phyloP scores from a whole-genome alignment of 2,888 invertebrate genomes.

The Erpobdella octoculata region DNA sequence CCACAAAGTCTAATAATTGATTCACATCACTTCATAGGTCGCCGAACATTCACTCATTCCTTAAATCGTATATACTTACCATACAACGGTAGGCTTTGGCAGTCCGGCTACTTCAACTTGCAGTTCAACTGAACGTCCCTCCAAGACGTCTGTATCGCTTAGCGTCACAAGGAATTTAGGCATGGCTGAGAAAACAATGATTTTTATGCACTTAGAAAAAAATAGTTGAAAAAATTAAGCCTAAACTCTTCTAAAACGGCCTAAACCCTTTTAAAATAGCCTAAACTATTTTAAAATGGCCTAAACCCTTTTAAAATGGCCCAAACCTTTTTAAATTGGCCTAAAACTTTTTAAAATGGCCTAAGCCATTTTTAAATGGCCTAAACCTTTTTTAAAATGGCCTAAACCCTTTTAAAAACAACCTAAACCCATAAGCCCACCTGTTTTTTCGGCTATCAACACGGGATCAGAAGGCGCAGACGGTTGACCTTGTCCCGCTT shows the following conservation, averaged over 20 bases:
- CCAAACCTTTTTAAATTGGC: too few species aligned
- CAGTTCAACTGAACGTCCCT: not conserved
- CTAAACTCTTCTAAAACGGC: too few species aligned
- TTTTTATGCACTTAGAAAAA: not conserved
- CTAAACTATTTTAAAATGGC: too few species aligned
- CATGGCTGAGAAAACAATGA: not conserved
- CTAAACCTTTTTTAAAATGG: too few species aligned
- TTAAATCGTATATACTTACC: not conserved
- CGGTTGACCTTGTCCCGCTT: slow-evolving; percentile 5
- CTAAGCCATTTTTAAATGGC: too few species aligned
- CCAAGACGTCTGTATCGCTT: not conserved
- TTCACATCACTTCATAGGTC: too few species aligned
- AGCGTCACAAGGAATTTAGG: not conserved
- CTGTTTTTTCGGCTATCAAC: not conserved
- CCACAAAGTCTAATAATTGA: too few species aligned
- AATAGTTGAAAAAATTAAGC: not conserved
- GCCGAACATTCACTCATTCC: too few species aligned
- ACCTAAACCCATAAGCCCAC: not conserved
- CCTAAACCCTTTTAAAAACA: too few species aligned
- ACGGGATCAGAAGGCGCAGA: slow-evolving; percentile 4
- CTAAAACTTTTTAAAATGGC: too few species aligned
- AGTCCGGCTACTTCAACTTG: slow-evolving; percentile 4
- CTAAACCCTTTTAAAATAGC: too few species aligned
- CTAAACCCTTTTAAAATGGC: too few species aligned
- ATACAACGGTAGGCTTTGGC: not conserved